phyloP scores from a whole-genome alignment of 2,113 vertebrate species.

The Oryzias woworae region DNA sequence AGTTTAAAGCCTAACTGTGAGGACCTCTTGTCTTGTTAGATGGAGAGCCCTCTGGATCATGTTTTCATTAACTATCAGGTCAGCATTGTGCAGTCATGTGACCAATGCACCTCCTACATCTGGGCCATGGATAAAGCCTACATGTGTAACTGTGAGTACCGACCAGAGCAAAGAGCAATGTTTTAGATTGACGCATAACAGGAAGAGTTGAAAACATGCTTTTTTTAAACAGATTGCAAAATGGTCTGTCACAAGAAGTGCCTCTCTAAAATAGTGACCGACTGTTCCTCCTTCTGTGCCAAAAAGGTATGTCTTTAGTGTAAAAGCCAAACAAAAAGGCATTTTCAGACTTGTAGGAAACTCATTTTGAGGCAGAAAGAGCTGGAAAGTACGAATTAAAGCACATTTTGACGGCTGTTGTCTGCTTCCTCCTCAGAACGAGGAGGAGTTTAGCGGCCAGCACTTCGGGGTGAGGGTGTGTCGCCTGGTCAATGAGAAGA shows the following conservation, averaged over 20 bases:
- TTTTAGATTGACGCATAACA: background rate
- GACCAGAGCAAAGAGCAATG: background rate
- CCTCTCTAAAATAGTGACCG: slow-evolving; percentile 84
- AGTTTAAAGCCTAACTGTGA: background rate
- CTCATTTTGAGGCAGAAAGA: too few species aligned
- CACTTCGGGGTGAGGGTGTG: slow-evolving; percentile 89
- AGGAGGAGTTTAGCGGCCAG: slow-evolving; percentile 77
- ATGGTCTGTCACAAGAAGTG: slow-evolving; percentile 98
- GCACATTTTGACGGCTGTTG: background rate
- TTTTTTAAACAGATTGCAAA: slow-evolving; percentile 84
- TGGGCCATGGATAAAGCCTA: slow-evolving; percentile 98
- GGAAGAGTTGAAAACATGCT: background rate
- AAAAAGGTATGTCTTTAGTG: slow-evolving; percentile 77
- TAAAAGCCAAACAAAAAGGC: background rate
- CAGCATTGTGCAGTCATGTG: slow-evolving; percentile 94
- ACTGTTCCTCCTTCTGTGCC: slow-evolving; percentile 80
- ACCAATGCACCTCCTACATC: slow-evolving; percentile 92
- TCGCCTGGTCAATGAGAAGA: slow-evolving; percentile 83
- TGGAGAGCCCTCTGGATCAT: slow-evolving; percentile 88
- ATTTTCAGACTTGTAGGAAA: background rate
- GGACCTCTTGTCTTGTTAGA: slow-evolving; percentile 62
- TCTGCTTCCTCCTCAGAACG: slow-evolving; percentile 56
- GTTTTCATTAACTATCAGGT: slow-evolving; percentile 91
- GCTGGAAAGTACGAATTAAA: too few species aligned
- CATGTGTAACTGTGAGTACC: slow-evolving; percentile 90